These are phyloP conservation scores for Arvicanthis niloticus DNA, from an alignment of 2,113 vertebrate species.

Conservation along the genomic window DNA sequence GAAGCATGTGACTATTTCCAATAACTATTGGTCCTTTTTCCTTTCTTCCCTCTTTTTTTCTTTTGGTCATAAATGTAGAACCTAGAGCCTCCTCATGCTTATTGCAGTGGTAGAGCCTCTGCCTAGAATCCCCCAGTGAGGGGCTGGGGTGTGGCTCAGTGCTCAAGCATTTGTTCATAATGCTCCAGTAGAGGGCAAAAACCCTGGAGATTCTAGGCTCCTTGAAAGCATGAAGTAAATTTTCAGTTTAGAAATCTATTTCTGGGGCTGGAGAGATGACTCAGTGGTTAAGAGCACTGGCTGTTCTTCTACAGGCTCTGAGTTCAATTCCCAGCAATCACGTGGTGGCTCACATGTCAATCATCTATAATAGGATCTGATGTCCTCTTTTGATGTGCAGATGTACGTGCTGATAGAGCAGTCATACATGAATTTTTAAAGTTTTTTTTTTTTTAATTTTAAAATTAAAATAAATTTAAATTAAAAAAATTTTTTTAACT, in stretches of 20 bases:
- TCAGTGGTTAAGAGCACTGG: too few species aligned
- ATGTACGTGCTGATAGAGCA: too few species aligned
- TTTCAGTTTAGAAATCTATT: slow-evolving; percentile 29
- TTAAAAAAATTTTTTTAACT: too few species aligned
- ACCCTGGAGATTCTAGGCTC: neutral
- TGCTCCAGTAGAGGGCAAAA: neutral
- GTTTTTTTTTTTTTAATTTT: too few species aligned
- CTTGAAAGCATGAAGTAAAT: slow-evolving; percentile 3
- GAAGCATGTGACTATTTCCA: neutral
- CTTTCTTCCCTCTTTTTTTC: neutral
- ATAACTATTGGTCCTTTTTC: neutral
- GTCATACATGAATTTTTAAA: too few species aligned
- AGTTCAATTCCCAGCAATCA: too few species aligned
- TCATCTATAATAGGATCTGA: too few species aligned
- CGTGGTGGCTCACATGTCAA: too few species aligned
- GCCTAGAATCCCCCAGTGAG: neutral
- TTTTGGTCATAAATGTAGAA: neutral
- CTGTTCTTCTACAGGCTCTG: too few species aligned
- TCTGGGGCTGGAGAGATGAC: neutral
- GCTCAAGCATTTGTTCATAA: neutral
- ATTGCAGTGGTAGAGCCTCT: neutral
- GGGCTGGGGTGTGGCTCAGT: neutral
- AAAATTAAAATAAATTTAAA: too few species aligned
- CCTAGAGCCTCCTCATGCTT: neutral
- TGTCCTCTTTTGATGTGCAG: too few species aligned